A percentile compares a stretch with the other conserved stretches of the same genome.
Evolutionary conservation across 2,888 invertebrate species (phyloP).

Genomic region (Lasioglossum villosulum): DNA sequence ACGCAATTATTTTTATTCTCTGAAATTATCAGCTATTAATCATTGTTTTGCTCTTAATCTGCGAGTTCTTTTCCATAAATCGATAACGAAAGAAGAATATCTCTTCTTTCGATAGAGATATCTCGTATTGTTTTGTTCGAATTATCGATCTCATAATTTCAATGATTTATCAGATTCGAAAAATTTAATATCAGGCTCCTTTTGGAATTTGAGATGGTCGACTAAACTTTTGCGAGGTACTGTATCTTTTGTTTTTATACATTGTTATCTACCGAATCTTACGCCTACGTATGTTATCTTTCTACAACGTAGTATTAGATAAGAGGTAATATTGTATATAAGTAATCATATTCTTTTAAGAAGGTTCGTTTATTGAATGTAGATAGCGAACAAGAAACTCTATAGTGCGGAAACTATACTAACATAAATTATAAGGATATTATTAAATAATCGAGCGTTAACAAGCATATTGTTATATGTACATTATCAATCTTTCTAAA

Average conservation of each 20-base stretch:
- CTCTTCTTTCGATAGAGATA: too few species aligned
- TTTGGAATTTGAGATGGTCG: neutral
- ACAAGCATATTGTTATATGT: neutral
- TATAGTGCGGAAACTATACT: neutral
- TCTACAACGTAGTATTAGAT: neutral
- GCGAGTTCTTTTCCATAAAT: neutral
- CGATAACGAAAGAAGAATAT: neutral
- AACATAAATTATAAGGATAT: neutral
- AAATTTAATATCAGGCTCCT: neutral
- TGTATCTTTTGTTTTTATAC: neutral
- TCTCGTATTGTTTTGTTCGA: neutral
- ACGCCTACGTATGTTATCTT: neutral
- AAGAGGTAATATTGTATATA: slow-evolving; percentile 2
- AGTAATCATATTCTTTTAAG: neutral
- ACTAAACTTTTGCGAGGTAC: neutral
- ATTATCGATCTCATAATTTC: neutral
- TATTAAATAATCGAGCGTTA: neutral
- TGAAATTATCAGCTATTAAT: neutral
- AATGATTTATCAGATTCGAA: neutral
- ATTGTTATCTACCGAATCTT: neutral
- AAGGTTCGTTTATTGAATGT: neutral
- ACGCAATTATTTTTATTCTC: neutral
- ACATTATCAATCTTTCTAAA: neutral
- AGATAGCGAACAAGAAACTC: neutral
- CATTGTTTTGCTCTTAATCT: neutral